Base-by-base conservation (phyloP, 2,888 invertebrate species). In the Pseudanteris insignis region DNA sequence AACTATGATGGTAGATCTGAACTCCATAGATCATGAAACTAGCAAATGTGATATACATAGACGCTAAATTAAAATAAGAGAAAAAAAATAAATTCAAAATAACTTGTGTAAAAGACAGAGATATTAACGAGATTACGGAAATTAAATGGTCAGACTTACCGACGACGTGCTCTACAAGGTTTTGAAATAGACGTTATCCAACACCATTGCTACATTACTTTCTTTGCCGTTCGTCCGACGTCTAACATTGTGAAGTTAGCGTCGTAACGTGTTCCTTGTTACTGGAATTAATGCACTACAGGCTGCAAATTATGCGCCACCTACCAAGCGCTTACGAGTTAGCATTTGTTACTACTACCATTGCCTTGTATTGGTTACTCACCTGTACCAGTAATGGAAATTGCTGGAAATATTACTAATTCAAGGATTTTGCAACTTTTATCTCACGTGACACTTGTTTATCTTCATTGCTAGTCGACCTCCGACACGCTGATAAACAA, bases 161-260 rank as follows among this genome's bases (percentile, higher is more conserved):
- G 46, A 70, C 51, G 53, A 70, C 55, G 64, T 70, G 66, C 65
- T 46, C 67, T 72, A 72, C 70, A 74, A 73, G 72, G 67, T 73
- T 73, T 74, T 70, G 67, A 73, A 74, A 71, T 68, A 70, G 69
- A 68, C 68, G 66, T 54, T 69, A 70, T 71, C 65, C 74, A 61
- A 66, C 67, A 71, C 51, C 62, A 63, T 66, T 67, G 64, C 67
- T 71, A 70, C 57, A 65, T 62, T 65, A 67, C 46, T 66, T 50
- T 57, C 44, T 64, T 67, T 64, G 64, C 67, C 57, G 62, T 68
- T 66, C 48, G 63, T 65, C 65, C 41, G 57, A 58, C 41, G 47
- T 25, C 34, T 46, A 47, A 58, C 15, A 6, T 2, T 38, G 26
- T 13, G 34, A 57, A 57, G 41, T 57, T 41, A 47, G 25, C 47